phyloP scores from a whole-genome alignment of 2,797 vertebrate genomes.

The Anniella stebbinsi region DNA sequence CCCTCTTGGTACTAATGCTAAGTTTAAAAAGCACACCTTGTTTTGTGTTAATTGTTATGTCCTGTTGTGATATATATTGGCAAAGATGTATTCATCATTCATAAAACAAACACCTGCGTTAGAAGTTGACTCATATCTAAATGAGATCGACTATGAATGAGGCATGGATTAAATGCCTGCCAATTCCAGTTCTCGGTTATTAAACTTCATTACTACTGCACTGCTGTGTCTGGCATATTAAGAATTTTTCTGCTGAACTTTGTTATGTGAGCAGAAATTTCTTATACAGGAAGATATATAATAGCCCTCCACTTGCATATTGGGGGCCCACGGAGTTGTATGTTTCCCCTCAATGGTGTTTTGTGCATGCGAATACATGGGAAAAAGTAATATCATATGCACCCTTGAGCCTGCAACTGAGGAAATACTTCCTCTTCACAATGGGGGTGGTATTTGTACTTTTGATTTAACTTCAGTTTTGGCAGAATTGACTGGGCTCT shows the following conservation, averaged over 20 bases:
- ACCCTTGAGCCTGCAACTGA: background rate
- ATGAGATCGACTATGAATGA: background rate
- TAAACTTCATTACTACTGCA: background rate
- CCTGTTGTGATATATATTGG: background rate
- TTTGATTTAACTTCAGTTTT: constrained; percentile 16
- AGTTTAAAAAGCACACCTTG: background rate
- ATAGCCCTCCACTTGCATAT: background rate
- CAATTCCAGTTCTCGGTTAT: background rate
- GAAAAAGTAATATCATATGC: background rate
- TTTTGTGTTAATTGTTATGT: background rate
- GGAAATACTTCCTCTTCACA: background rate
- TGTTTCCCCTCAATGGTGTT: background rate
- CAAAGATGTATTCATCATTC: constrained; percentile 4
- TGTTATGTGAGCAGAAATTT: background rate
- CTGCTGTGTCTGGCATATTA: background rate
- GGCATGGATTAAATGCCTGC: background rate
- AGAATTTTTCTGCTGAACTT: background rate
- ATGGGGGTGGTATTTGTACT: background rate
- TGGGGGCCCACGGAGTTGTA: background rate
- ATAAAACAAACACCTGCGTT: background rate
- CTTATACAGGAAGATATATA: background rate
- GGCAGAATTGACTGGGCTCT: background rate
- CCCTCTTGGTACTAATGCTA: background rate
- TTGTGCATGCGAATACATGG: background rate
- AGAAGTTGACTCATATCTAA: background rate